Conservation (phyloP, 2,888 invertebrate genomes). For the Macropis europaea region DNA sequence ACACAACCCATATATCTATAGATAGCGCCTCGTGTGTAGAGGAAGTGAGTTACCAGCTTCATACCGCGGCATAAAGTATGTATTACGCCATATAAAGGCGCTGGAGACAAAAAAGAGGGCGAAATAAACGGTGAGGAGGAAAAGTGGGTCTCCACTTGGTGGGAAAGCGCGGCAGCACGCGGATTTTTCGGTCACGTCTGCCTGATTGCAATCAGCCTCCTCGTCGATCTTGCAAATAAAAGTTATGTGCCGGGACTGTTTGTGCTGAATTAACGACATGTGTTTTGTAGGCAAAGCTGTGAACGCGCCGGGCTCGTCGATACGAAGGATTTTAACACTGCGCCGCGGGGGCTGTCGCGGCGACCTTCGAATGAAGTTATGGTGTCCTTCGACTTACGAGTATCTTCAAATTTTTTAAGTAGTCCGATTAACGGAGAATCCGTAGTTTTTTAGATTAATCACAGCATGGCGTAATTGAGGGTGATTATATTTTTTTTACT, state of each 20-base stretch:
- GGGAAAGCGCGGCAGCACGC: slow-evolving; percentile 40
- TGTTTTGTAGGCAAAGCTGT: slow-evolving; percentile 43
- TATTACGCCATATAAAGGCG: slow-evolving; percentile 55
- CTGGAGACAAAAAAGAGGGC: slow-evolving; percentile 17
- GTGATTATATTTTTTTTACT: too few relatives aligned
- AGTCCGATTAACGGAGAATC: too few relatives aligned
- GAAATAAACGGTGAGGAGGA: slow-evolving; percentile 19
- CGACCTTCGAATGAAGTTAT: too few relatives aligned
- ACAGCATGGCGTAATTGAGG: too few relatives aligned
- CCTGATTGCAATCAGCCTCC: slow-evolving; percentile 63
- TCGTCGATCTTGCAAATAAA: slow-evolving; percentile 65
- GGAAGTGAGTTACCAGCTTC: slow-evolving; percentile 11
- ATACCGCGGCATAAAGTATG: slow-evolving; percentile 55
- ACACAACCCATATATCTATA: too few relatives aligned
- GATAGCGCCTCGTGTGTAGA: too few relatives aligned
- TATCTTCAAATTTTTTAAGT: too few relatives aligned
- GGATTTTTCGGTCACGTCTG: slow-evolving; percentile 64
- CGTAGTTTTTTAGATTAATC: too few relatives aligned
- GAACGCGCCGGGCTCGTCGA: background rate
- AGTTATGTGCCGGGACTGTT: slow-evolving; percentile 53
- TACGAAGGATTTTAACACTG: slow-evolving; percentile 8
- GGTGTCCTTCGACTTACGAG: too few relatives aligned
- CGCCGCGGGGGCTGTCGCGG: background rate
- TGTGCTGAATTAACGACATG: slow-evolving; percentile 55
- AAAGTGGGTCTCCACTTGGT: slow-evolving; percentile 53